Evolutionary conservation across 2,797 vertebrate species (phyloP).

Genomic region (Rousettus madagascariensis): DNA sequence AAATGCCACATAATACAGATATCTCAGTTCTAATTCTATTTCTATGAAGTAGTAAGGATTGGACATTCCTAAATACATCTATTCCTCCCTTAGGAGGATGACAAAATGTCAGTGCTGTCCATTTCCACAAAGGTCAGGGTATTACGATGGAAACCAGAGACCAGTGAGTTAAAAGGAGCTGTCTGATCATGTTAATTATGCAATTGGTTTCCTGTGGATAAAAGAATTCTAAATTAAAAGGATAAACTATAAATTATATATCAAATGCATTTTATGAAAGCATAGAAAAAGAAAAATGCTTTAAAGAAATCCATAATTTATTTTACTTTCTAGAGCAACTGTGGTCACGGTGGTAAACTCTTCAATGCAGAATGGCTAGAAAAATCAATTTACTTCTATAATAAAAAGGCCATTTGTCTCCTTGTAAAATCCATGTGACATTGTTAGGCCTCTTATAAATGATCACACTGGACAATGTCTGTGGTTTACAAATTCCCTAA

Average conservation of each 20-base stretch:
- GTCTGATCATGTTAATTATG: constrained; percentile 55
- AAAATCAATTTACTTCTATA: constrained; percentile 64
- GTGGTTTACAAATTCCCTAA: constrained; percentile 78
- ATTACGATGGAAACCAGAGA: constrained; percentile 54
- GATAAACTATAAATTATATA: constrained; percentile 51
- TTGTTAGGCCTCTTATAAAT: background rate
- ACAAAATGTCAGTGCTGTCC: constrained; percentile 63
- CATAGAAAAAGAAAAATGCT: constrained; percentile 14
- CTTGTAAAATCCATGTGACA: constrained; percentile 43
- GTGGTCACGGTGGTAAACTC: constrained; percentile 60
- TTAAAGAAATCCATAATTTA: constrained; percentile 31
- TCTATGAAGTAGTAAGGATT: constrained; percentile 32
- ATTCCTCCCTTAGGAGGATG: background rate
- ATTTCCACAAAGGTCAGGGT: constrained; percentile 70
- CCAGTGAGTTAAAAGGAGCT: constrained; percentile 11
- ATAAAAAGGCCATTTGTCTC: constrained; percentile 63
- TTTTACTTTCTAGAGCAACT: constrained; percentile 65
- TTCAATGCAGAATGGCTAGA: constrained; percentile 30
- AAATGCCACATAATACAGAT: constrained; percentile 32
- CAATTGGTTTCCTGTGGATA: background rate
- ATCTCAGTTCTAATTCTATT: background rate
- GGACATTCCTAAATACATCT: constrained; percentile 34
- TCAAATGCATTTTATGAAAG: background rate
- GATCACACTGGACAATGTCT: constrained; percentile 41
- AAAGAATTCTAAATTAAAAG: constrained; percentile 57